Evolutionary conservation across 2,888 invertebrate genomes (phyloP).

Genomic region (Hymenopus coronatus): DNA sequence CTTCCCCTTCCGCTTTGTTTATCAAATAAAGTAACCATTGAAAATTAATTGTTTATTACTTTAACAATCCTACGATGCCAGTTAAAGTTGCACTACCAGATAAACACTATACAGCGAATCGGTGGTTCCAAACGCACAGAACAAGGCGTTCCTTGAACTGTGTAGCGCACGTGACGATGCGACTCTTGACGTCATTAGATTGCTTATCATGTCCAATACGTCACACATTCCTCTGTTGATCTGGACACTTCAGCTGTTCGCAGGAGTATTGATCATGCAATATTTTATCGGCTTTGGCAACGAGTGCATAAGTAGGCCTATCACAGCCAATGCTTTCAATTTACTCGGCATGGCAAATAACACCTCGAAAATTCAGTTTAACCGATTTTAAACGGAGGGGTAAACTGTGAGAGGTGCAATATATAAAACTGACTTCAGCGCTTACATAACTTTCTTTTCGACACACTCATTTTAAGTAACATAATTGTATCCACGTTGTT

Average conservation of each 20-base stretch:
- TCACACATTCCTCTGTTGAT: not conserved
- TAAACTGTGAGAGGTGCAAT: too few relatives aligned
- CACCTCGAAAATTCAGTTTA: too few relatives aligned
- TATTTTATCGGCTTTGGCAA: not conserved
- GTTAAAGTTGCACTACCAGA: not conserved
- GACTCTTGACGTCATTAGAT: not conserved
- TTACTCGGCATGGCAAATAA: too few relatives aligned
- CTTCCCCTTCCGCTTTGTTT: not conserved
- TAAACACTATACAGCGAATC: not conserved
- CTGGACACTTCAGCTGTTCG: not conserved
- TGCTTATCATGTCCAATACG: not conserved
- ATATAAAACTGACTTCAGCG: too few relatives aligned
- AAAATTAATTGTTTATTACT: not conserved
- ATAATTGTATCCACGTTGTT: too few relatives aligned
- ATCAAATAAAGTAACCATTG: not conserved
- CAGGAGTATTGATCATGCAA: not conserved
- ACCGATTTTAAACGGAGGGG: too few relatives aligned
- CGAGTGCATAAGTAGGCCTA: not conserved
- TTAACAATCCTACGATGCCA: not conserved
- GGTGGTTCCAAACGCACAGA: not conserved
- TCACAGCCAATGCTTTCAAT: not conserved
- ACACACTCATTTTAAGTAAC: too few relatives aligned
- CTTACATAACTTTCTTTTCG: too few relatives aligned
- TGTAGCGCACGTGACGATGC: not conserved
- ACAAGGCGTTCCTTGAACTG: not conserved